Conservation (phyloP, 2,888 invertebrate genomes). For the Platypus cylindrus region DNA sequence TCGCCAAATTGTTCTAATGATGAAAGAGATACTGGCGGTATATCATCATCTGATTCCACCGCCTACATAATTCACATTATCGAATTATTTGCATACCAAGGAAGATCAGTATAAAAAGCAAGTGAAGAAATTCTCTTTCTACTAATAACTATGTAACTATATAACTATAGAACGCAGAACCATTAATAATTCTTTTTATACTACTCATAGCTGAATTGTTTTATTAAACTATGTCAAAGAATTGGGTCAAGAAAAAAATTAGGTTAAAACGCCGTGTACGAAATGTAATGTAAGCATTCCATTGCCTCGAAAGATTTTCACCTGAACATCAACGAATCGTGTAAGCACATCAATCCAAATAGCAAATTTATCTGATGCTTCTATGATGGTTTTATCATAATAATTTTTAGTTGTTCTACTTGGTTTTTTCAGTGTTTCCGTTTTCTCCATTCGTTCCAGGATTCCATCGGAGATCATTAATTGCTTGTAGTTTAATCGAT, state of each 20-base stretch:
- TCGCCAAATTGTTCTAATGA: constrained; percentile 13
- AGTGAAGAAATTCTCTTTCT: not conserved
- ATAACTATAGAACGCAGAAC: not conserved
- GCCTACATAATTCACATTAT: too few relatives aligned
- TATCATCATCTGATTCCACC: constrained; percentile 24
- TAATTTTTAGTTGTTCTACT: constrained; percentile 21
- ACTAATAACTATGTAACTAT: too few relatives aligned
- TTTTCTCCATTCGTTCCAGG: constrained; percentile 17
- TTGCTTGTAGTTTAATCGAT: constrained; percentile 26
- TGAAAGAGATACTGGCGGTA: constrained; percentile 19
- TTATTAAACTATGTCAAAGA: not conserved
- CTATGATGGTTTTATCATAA: constrained; percentile 20
- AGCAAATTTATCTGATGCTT: constrained; percentile 26
- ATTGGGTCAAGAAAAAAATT: too few relatives aligned
- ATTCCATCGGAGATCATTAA: constrained; percentile 26
- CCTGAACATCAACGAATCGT: constrained; percentile 25
- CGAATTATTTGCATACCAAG: too few relatives aligned
- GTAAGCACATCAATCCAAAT: constrained; percentile 28
- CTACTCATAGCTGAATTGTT: not conserved
- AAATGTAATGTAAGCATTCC: too few relatives aligned
- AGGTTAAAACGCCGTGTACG: too few relatives aligned
- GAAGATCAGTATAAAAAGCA: too few relatives aligned
- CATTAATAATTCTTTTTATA: not conserved
- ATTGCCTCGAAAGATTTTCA: too few relatives aligned
- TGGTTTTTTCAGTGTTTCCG: constrained; percentile 16